These are phyloP conservation scores for Cyphomyrus discorhynchus DNA, from an alignment of 2,113 vertebrate genomes.

Conservation along the genomic window DNA sequence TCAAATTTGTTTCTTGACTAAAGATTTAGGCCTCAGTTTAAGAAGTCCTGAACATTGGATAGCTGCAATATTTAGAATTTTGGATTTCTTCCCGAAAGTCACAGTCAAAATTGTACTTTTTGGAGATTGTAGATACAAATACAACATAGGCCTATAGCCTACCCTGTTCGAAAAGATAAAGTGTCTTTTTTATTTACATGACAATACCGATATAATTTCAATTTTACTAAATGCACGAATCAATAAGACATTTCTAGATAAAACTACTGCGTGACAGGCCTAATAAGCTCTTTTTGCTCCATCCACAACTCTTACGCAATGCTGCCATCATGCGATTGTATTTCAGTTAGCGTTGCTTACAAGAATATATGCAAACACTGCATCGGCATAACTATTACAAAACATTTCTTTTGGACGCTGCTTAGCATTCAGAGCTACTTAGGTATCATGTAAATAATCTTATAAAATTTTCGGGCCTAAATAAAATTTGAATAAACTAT, in stretches of 20 bases:
- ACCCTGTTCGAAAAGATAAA: background rate
- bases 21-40: background rate
- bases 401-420: background rate
- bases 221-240: background rate
- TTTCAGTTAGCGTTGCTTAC: background rate
- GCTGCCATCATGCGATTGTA: constrained; percentile 9
- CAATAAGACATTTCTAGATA: background rate
- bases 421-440: background rate
- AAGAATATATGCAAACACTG: background rate
- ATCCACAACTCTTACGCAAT: background rate
- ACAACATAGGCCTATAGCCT: background rate
- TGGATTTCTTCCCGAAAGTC: background rate
- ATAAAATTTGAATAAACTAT: background rate
- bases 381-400: background rate
- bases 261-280: background rate
- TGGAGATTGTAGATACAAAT: background rate
- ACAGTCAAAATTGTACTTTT: background rate
- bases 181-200: background rate
- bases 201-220: background rate
- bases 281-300: background rate
- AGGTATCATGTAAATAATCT: background rate
- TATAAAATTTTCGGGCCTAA: background rate
- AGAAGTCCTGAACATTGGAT: background rate
- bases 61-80: background rate
- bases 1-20: background rate